A percentile compares a stretch with the other conserved stretches of the same genome.
phyloP scores from a whole-genome alignment of 2,888 invertebrate species.

The Anaspis maculata region DNA sequence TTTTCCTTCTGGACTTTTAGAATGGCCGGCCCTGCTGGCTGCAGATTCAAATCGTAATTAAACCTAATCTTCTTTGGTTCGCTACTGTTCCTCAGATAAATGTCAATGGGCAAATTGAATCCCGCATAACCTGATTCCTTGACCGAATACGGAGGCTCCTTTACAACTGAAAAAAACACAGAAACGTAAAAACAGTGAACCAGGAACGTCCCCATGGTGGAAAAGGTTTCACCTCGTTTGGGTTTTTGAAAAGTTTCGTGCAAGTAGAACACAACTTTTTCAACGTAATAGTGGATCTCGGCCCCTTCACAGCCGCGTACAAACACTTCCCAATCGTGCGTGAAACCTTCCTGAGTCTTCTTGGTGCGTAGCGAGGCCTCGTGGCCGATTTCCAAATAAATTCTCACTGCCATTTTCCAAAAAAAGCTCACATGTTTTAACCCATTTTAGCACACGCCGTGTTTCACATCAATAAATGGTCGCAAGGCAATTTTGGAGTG shows the following conservation, averaged over 20 bases:
- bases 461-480: constrained; percentile 22
- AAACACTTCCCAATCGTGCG: constrained; percentile 96
- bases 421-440: constrained; percentile 2
- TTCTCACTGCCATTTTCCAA: constrained; percentile 12
- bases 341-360: constrained; percentile 82
- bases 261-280: constrained; percentile 83
- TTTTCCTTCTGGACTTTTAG: constrained; percentile 69
- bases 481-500: neutral
- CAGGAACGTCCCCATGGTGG: neutral
- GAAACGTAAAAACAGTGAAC: neutral
- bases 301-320: constrained; percentile 82
- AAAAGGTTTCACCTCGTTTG: constrained; percentile 63
- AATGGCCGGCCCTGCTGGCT: constrained; percentile 64
- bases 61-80: constrained; percentile 80
- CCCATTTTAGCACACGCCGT: constrained; percentile 13
- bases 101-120: constrained; percentile 81
- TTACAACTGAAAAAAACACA: constrained; percentile 66
- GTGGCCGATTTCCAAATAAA: constrained; percentile 80
- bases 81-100: constrained; percentile 80
- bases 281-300: constrained; percentile 84
- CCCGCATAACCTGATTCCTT: constrained; percentile 96
- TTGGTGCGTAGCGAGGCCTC: constrained; percentile 73
- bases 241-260: constrained; percentile 91
- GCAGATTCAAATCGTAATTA: constrained; percentile 78
- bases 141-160: constrained; percentile 83